Percentiles rank a stretch among this genome's conserved stretches.
Evolutionary conservation across 2,888 invertebrate genomes (phyloP).

Genomic region (Ectobius pallidus): DNA sequence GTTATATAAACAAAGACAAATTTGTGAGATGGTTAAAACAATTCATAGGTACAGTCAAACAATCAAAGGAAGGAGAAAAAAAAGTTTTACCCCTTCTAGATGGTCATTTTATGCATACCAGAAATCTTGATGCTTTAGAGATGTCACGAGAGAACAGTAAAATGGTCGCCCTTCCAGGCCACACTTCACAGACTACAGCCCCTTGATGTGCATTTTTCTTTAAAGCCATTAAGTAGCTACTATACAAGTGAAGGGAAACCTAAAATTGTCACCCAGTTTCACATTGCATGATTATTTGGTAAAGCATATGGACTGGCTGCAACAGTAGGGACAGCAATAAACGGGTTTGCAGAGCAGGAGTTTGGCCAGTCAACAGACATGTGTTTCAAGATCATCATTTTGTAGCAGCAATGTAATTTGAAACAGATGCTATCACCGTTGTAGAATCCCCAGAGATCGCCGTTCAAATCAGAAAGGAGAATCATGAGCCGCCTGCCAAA

Average conservation of each 20-base stretch:
- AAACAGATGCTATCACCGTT: too few species aligned
- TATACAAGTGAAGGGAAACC: conserved; percentile 12
- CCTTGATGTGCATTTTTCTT: conserved; percentile 46
- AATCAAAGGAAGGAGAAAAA: conserved; percentile 39
- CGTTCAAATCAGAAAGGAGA: background rate
- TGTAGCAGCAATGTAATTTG: background rate
- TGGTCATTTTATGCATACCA: too few species aligned
- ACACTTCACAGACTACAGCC: conserved; percentile 47
- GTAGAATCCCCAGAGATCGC: conserved; percentile 1
- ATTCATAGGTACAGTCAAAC: conserved; percentile 50
- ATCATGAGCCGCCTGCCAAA: background rate
- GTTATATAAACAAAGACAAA: too few species aligned
- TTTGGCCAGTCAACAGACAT: too few species aligned
- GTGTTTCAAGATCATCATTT: background rate
- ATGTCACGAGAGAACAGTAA: conserved; percentile 45
- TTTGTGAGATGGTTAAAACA: conserved; percentile 52
- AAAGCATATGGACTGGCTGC: conserved; percentile 10
- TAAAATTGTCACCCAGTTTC: conserved; percentile 16
- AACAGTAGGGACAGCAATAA: conserved; percentile 13
- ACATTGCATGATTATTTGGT: conserved; percentile 10
- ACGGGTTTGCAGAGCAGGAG: background rate
- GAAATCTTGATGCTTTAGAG: conserved; percentile 44
- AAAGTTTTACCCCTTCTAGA: conserved; percentile 47
- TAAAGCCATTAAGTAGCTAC: conserved; percentile 43
- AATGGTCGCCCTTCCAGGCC: conserved; percentile 45